These are phyloP conservation scores for Ips nitidus DNA, from an alignment of 1,140 invertebrate genomes.

Conservation along the genomic window DNA sequence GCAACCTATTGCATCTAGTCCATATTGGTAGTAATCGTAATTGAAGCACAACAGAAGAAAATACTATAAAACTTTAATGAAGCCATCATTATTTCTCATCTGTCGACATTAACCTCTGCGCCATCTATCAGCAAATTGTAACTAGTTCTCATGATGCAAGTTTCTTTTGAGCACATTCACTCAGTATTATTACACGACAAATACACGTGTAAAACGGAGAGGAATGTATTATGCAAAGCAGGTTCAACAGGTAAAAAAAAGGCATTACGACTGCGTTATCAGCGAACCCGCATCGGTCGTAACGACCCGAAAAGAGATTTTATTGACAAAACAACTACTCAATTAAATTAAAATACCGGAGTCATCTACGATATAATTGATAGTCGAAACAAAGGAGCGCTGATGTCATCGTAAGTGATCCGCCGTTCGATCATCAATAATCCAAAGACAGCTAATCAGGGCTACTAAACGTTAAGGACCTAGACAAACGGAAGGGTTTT, in stretches of 20 bases:
- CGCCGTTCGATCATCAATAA: constrained; percentile 21
- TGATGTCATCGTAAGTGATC: constrained; percentile 31
- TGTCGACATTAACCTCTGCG: too few relatives aligned
- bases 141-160: too few relatives aligned
- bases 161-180: too few relatives aligned
- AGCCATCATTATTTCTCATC: too few relatives aligned
- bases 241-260: not conserved
- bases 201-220: constrained; percentile 1
- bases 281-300: constrained; percentile 8
- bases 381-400: constrained; percentile 28
- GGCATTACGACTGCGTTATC: constrained; percentile 7
- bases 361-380: constrained; percentile 22
- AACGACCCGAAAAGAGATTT: constrained; percentile 26
- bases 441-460: constrained; percentile 5
- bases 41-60: too few relatives aligned
- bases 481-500: constrained; percentile 21
- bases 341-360: constrained; percentile 32
- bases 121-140: too few relatives aligned
- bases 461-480: constrained; percentile 21
- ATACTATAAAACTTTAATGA: too few relatives aligned
- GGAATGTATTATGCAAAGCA: constrained; percentile 21
- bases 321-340: constrained; percentile 33
- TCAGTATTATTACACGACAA: not conserved
- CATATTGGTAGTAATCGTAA: too few relatives aligned
- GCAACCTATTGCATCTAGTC: constrained; percentile 25